These are phyloP conservation scores for Cuniculus paca DNA, from an alignment of 2,797 vertebrate species.

Conservation along the genomic window DNA sequence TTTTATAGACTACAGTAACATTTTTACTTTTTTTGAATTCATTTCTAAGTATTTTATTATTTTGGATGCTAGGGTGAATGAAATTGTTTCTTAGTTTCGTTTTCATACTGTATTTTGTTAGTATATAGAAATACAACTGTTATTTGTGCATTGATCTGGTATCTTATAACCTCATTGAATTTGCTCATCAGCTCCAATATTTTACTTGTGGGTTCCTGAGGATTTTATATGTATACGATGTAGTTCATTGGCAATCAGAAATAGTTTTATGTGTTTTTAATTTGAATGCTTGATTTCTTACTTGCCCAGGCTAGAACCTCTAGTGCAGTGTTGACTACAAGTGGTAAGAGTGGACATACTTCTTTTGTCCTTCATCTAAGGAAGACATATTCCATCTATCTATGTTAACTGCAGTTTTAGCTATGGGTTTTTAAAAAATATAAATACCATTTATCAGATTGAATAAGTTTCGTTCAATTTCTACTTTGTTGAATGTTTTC, in stretches of 20 bases:
- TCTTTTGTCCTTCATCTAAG: slow-evolving; percentile 45
- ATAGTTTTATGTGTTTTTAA: slow-evolving; percentile 10
- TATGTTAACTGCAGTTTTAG: neutral
- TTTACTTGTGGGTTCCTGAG: neutral
- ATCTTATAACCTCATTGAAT: neutral
- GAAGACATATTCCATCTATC: neutral
- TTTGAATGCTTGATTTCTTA: slow-evolving; percentile 7
- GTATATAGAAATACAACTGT: slow-evolving; percentile 28
- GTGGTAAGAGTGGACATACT: neutral
- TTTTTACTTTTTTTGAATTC: slow-evolving; percentile 31
- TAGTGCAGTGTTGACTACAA: slow-evolving; percentile 4
- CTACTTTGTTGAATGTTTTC: slow-evolving; percentile 33
- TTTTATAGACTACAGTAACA: slow-evolving; percentile 26
- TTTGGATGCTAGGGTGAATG: slow-evolving; percentile 32
- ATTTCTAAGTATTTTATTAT: slow-evolving; percentile 4
- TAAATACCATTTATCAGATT: slow-evolving; percentile 42
- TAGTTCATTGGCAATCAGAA: neutral
- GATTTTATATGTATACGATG: neutral
- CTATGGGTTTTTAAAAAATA: neutral
- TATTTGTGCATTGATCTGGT: neutral
- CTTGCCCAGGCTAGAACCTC: neutral
- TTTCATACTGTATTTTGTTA: slow-evolving; percentile 33
- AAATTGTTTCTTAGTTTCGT: slow-evolving; percentile 3
- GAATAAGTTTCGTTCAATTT: slow-evolving; percentile 17
- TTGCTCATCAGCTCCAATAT: neutral